Percentiles rank a stretch among this genome's conserved stretches.
These are phyloP conservation scores for Horisme vitalbata DNA, from an alignment of 2,888 invertebrate genomes.

Conservation along the genomic window DNA sequence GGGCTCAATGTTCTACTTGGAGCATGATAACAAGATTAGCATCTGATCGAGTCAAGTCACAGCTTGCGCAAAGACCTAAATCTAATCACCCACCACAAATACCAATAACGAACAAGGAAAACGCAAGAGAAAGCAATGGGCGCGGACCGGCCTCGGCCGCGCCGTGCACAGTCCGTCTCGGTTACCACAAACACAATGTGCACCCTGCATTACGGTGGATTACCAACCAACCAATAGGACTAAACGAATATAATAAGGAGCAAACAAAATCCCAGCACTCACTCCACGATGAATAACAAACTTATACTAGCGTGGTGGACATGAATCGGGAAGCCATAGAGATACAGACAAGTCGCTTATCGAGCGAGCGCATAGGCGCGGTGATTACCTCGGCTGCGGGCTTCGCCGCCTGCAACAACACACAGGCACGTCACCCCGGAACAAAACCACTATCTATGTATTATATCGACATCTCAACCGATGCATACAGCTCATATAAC, in stretches of 20 bases:
- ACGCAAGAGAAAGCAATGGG: slow-evolving; percentile 67
- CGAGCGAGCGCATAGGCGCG: slow-evolving; percentile 58
- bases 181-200: slow-evolving; percentile 77
- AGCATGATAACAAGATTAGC: slow-evolving; percentile 68
- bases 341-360: slow-evolving; percentile 66
- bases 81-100: slow-evolving; percentile 71
- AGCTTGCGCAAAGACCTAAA: slow-evolving; percentile 69
- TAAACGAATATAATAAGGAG: slow-evolving; percentile 70
- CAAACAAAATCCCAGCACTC: slow-evolving; percentile 80
- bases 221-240: slow-evolving; percentile 68
- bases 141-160: slow-evolving; percentile 47
- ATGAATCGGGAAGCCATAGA: slow-evolving; percentile 80
- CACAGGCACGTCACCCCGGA: slow-evolving; percentile 57
- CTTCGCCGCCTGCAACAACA: slow-evolving; percentile 88
- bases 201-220: slow-evolving; percentile 72
- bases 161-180: slow-evolving; percentile 53
- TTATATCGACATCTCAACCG: neutral
- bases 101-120: slow-evolving; percentile 66
- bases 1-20: slow-evolving; percentile 79
- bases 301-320: slow-evolving; percentile 72
- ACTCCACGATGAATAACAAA: slow-evolving; percentile 72
- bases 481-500: neutral
- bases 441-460: slow-evolving; percentile 11
- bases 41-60: slow-evolving; percentile 60
- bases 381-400: slow-evolving; percentile 86